These are phyloP conservation scores for Papilio demoleus DNA, from an alignment of 2,888 invertebrate species.

Conservation along the genomic window DNA sequence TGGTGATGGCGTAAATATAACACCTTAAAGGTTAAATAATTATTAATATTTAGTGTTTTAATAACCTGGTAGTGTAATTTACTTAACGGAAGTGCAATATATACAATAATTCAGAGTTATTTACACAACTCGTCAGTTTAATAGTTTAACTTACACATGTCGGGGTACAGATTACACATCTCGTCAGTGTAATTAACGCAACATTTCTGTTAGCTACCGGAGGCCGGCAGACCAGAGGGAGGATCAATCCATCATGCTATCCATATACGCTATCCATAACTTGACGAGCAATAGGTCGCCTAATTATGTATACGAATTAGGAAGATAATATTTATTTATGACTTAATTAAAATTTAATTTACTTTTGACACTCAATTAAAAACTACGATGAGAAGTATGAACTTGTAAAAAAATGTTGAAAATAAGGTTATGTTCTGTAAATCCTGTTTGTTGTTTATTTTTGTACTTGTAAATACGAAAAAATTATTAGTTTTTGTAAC, in stretches of 20 bases:
- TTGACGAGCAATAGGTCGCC: conserved; percentile 57
- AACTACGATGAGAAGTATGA: background rate
- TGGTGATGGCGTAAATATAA: background rate
- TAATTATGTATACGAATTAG: conserved; percentile 48
- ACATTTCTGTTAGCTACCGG: conserved; percentile 47
- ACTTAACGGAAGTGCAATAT: background rate
- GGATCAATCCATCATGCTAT: conserved; percentile 54
- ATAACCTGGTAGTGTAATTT: background rate
- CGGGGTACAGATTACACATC: background rate
- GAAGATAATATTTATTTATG: conserved; percentile 44
- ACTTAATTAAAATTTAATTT: conserved; percentile 23
- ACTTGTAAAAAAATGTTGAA: background rate
- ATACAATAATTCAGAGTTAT: background rate
- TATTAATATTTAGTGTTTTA: too few species aligned
- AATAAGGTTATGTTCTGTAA: background rate
- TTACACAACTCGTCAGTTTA: background rate
- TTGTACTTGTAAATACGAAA: background rate
- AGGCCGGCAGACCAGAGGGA: conserved; percentile 42
- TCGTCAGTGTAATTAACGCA: conserved; percentile 32
- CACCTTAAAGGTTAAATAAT: background rate
- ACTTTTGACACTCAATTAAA: conserved; percentile 2
- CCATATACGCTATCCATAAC: conserved; percentile 70
- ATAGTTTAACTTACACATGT: conserved; percentile 31
- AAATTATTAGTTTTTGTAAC: background rate
- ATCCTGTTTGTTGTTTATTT: background rate